Percentiles rank a stretch among this genome's conserved stretches.
Evolutionary conservation across 2,113 vertebrate species (phyloP).

Genomic region (Solea solea): DNA sequence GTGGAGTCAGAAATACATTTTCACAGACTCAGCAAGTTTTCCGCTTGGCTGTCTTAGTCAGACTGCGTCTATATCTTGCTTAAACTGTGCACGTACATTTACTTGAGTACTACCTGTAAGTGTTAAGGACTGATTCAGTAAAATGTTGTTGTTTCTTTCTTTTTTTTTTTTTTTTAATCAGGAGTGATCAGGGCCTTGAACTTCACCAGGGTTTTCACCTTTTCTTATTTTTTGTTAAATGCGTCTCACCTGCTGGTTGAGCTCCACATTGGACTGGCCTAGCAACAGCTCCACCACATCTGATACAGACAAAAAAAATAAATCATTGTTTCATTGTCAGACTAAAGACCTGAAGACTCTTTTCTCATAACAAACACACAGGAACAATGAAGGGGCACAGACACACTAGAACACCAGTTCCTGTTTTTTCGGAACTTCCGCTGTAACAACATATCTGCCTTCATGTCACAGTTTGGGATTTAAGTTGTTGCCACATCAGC

Average conservation of each 20-base stretch:
- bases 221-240: background rate
- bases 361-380: background rate
- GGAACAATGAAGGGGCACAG: conserved; percentile 16
- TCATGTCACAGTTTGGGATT: background rate
- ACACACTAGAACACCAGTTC: conserved; percentile 16
- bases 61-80: too few relatives aligned
- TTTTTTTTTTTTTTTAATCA: too few relatives aligned
- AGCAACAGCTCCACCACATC: conserved; percentile 95
- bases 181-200: too few relatives aligned
- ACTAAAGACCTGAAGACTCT: background rate
- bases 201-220: too few relatives aligned
- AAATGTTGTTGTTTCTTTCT: too few relatives aligned
- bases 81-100: too few relatives aligned
- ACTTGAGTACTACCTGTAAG: too few relatives aligned
- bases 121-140: too few relatives aligned
- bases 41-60: too few relatives aligned
- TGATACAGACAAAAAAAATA: conserved; percentile 70
- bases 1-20: too few relatives aligned
- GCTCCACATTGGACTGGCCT: conserved; percentile 88
- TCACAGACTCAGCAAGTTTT: too few relatives aligned
- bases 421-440: conserved; percentile 17
- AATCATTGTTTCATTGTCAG: background rate
- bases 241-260: conserved; percentile 93
- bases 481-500: background rate
- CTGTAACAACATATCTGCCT: background rate